Conservation (phyloP, 1,140 invertebrate genomes). For the Grapholita molesta region DNA sequence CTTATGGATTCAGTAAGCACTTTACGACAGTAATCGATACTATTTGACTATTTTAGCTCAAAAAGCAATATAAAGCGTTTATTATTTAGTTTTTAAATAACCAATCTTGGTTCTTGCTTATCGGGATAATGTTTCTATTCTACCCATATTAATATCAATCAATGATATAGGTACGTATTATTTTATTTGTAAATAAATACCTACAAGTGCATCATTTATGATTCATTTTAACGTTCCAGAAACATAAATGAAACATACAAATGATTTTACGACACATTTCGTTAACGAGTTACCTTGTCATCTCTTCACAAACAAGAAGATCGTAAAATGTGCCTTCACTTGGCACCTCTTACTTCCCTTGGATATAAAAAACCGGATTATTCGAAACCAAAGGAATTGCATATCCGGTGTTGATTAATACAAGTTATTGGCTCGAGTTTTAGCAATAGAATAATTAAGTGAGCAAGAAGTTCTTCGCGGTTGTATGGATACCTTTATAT, state of each 20-base stretch:
- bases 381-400: not conserved
- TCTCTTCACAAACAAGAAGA: conserved; percentile 10
- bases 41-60: conserved; percentile 18
- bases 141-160: not conserved
- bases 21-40: not conserved
- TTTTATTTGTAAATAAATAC: not conserved
- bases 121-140: not conserved
- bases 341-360: not conserved
- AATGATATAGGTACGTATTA: too few species aligned
- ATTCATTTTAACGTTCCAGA: conserved; percentile 39
- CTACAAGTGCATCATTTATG: conserved; percentile 35
- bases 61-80: conserved; percentile 22
- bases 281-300: conserved; percentile 14
- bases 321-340: not conserved
- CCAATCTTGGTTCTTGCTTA: not conserved
- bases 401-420: not conserved
- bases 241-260: conserved; percentile 30
- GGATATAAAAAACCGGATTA: not conserved
- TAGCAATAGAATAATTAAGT: not conserved
- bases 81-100: not conserved
- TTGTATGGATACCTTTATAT: too few species aligned
- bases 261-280: conserved; percentile 17
- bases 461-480: too few species aligned
- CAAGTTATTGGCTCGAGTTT: not conserved
- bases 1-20: conserved; percentile 33